phyloP scores from a whole-genome alignment of 64 coral and sea anemone genomes.

The Anthopleura sola region DNA sequence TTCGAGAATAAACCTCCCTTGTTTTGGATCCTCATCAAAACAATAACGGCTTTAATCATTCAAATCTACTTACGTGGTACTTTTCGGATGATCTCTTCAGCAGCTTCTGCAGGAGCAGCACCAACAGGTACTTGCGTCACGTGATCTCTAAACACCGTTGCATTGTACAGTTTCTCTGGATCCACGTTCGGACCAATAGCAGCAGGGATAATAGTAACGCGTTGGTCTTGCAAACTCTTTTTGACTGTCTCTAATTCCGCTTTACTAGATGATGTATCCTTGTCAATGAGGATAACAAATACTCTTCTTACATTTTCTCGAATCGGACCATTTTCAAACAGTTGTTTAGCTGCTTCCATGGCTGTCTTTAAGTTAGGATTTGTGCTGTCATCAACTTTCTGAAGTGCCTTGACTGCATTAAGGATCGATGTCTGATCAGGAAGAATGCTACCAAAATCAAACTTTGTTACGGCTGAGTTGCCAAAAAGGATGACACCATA shows the following conservation, averaged over 20 bases:
- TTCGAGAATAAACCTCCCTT: too few relatives aligned
- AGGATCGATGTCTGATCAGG: conserved; percentile 16
- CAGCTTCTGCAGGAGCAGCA: background rate
- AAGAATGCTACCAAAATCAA: conserved; percentile 4
- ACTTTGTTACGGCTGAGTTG: background rate
- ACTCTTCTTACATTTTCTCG: conserved; percentile 27
- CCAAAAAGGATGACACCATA: conserved; percentile 45
- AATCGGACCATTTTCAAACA: conserved; percentile 8
- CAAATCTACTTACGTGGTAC: background rate
- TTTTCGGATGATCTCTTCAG: conserved; percentile 6
- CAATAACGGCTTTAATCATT: background rate
- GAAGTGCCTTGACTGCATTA: background rate
- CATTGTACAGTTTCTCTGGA: background rate
- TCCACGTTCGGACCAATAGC: conserved; percentile 10
- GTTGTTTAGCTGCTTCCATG: background rate
- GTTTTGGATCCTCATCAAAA: background rate
- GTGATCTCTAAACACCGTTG: conserved; percentile 8
- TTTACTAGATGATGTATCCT: background rate
- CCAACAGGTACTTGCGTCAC: background rate
- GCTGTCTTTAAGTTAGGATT: background rate
- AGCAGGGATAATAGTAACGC: conserved; percentile 24
- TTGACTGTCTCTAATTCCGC: background rate
- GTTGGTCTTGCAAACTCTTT: background rate
- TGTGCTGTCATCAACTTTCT: background rate
- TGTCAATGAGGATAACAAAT: conserved; percentile 44